phyloP scores from a whole-genome alignment of 2,888 invertebrate species.

The Zygogramma bicolorata region DNA sequence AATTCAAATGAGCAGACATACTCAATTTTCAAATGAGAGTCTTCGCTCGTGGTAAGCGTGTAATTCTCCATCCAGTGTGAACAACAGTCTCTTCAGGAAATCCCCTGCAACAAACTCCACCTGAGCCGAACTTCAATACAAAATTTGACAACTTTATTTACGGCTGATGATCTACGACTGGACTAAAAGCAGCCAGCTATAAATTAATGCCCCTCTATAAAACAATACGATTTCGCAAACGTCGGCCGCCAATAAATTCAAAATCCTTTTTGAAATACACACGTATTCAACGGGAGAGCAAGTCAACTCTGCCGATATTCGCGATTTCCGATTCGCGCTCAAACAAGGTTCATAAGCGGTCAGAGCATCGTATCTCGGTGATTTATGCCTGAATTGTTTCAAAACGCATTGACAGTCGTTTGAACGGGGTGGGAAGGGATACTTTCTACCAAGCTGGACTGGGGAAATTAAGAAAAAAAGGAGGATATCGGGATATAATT shows the following conservation, averaged over 20 bases:
- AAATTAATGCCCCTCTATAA: constrained; percentile 42
- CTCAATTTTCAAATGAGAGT: too few relatives aligned
- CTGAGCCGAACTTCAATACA: constrained; percentile 33
- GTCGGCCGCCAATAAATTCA: constrained; percentile 45
- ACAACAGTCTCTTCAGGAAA: too few relatives aligned
- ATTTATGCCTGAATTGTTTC: constrained; percentile 55
- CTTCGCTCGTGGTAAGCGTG: too few relatives aligned
- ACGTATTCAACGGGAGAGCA: constrained; percentile 21
- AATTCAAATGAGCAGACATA: too few relatives aligned
- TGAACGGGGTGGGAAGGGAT: constrained; percentile 5
- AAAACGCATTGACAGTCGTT: constrained; percentile 47
- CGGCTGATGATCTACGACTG: constrained; percentile 35
- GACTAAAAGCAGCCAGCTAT: constrained; percentile 41
- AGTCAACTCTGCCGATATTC: constrained; percentile 37
- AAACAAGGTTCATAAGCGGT: constrained; percentile 50
- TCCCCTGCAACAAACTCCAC: too few relatives aligned
- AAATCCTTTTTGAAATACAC: constrained; percentile 40
- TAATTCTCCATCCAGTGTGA: too few relatives aligned
- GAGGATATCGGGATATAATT: too few relatives aligned
- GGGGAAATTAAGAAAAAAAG: not conserved
- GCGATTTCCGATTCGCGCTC: constrained; percentile 42
- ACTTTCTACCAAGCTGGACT: not conserved
- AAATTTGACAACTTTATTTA: constrained; percentile 39
- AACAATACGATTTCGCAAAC: constrained; percentile 44
- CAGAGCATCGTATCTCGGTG: constrained; percentile 49